phyloP scores from a whole-genome alignment of 1,140 invertebrate genomes.

The Lordiphosa collinella region DNA sequence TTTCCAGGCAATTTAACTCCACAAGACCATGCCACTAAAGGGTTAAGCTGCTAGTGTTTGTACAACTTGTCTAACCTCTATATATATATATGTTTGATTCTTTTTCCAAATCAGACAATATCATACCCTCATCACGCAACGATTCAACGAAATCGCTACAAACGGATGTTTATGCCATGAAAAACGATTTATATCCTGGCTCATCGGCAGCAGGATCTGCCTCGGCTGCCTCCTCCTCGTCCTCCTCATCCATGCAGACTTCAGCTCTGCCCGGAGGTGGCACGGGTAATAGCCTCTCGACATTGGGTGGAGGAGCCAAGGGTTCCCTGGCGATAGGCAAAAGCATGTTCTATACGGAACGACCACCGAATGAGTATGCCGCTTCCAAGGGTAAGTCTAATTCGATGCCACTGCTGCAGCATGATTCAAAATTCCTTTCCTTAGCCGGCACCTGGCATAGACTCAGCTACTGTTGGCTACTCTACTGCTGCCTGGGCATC shows the following conservation, averaged over 20 bases:
- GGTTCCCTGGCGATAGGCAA: slow-evolving; percentile 78
- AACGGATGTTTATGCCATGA: slow-evolving; percentile 74
- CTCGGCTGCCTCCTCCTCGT: slow-evolving; percentile 52
- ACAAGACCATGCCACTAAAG: slow-evolving; percentile 57
- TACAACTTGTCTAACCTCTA: slow-evolving; percentile 18
- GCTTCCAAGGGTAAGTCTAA: slow-evolving; percentile 54
- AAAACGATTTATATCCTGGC: slow-evolving; percentile 66
- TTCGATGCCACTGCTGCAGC: background rate
- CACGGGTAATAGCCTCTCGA: slow-evolving; percentile 62
- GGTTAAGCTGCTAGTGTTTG: slow-evolving; percentile 37
- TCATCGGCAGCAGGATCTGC: slow-evolving; percentile 45
- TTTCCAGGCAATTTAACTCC: slow-evolving; percentile 75
- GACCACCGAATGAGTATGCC: slow-evolving; percentile 76
- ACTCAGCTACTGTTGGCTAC: slow-evolving; percentile 13
- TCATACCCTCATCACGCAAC: slow-evolving; percentile 72
- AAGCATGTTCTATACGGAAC: slow-evolving; percentile 78
- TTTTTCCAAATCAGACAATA: slow-evolving; percentile 55
- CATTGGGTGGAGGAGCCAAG: slow-evolving; percentile 58
- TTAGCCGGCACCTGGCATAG: slow-evolving; percentile 29
- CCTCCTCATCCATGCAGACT: slow-evolving; percentile 67
- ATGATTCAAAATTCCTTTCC: background rate
- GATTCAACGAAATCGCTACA: slow-evolving; percentile 71
- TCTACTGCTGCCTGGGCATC: slow-evolving; percentile 15
- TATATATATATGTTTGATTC: background rate
- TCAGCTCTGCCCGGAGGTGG: slow-evolving; percentile 42